Base-by-base conservation (phyloP, 2,888 invertebrate species). In the Prostheceraeus crozeri region DNA sequence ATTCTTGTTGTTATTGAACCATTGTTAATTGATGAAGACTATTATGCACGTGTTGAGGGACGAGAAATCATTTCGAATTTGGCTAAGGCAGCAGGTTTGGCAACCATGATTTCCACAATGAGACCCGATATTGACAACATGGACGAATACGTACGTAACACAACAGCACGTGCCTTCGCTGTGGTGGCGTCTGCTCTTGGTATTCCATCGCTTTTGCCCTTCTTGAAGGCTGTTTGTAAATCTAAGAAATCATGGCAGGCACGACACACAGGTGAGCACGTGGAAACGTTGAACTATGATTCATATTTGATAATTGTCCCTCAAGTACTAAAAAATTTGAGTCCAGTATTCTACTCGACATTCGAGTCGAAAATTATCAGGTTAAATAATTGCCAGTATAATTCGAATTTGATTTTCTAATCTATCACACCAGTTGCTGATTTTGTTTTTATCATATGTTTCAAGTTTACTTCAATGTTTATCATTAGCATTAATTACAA, bases 81-180 rank as follows among this genome's bases (percentile, higher is more conserved):
- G 72, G 96, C 98, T 0, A 98, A 99, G 80, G 98, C 98, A 1
- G 98, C 98, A 1, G 98, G 98, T 59, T 79, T 98, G 59, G 98
- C 98, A 2, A 99, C 98, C 11, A 99, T 98, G 98, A 99, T 98
- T 71, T 96, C 96, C 2, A 98, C 98, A 0, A 98, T 98, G 98
- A 82, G 98, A 74, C 98, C 98, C 0, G 98, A 98, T 80, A 99
- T 99, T 69, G 98, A 98, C 78, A 98, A 98, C 75, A 94, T 94
- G 69, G 96, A 96, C 77, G 94, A 96, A 78, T 98, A 99, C 72
- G 98, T 99, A 35, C 83, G 98, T 73, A 99, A 99, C 77, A 99
- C 98, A 0, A 99, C 98, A 0, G 98, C 98, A 3, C 83, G 98
- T 70, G 98, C 98, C 0, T 99, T 99, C 77, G 98, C 98, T n/a